Percentiles rank a stretch among this genome's conserved stretches.
Conservation (phyloP, 35 echinoderm and acorn worm genomes). For the Lytechinus pictus region DNA sequence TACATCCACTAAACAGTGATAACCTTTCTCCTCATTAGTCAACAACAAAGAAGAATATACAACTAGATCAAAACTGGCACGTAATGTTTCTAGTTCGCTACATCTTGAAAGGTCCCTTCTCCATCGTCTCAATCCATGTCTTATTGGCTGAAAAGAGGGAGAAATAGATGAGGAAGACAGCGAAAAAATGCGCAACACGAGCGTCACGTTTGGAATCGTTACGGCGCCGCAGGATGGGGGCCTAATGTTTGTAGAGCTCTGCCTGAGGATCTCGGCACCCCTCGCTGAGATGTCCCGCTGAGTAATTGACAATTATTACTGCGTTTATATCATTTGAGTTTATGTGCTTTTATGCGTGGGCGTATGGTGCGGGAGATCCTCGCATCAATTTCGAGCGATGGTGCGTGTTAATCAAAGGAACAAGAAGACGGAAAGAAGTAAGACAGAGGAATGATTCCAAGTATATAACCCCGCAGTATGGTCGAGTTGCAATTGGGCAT, state of each 20-base stretch:
- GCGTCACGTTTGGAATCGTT: neutral
- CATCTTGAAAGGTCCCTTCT: neutral
- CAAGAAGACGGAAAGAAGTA: neutral
- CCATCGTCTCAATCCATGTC: neutral
- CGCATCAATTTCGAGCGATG: neutral
- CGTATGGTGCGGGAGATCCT: neutral
- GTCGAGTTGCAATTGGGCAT: neutral
- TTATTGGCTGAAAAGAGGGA: neutral
- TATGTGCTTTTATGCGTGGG: neutral
- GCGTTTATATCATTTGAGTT: slow-evolving; percentile 32
- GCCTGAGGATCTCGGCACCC: neutral
- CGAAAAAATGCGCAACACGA: slow-evolving; percentile 5
- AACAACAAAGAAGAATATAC: neutral
- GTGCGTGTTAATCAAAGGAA: neutral
- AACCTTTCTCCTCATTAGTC: neutral
- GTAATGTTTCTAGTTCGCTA: neutral
- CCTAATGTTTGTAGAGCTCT: slow-evolving; percentile 29
- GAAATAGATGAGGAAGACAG: neutral
- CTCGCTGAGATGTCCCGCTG: neutral
- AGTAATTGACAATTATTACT: slow-evolving; percentile 44
- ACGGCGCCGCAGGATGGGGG: slow-evolving; percentile 8
- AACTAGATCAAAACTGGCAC: neutral
- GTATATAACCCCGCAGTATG: neutral
- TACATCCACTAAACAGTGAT: neutral
- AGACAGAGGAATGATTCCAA: neutral